Evolutionary conservation across 2,888 invertebrate species (phyloP).

Genomic region (Nudaria mundana): DNA sequence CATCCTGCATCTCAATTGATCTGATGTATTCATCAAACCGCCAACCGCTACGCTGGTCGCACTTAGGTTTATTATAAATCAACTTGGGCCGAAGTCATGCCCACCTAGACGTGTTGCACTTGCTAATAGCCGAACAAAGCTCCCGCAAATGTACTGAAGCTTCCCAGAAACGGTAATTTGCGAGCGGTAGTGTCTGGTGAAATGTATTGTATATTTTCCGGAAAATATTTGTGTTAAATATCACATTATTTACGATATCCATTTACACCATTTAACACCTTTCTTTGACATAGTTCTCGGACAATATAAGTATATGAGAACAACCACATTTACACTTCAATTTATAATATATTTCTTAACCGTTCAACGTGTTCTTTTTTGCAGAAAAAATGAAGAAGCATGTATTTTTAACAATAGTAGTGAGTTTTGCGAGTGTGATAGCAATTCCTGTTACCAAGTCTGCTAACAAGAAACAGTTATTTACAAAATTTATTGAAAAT

Average conservation of each 20-base stretch:
- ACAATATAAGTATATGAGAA: slow-evolving; percentile 51
- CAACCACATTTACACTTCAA: slow-evolving; percentile 24
- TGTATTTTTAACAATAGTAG: slow-evolving; percentile 40
- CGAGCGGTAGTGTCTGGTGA: not conserved
- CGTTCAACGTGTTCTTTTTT: slow-evolving; percentile 27
- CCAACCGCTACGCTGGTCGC: no score
- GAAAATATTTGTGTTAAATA: slow-evolving; percentile 9
- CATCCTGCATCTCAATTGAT: no score
- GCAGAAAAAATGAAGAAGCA: slow-evolving; percentile 62
- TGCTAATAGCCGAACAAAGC: no score
- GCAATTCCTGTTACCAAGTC: slow-evolving; percentile 42
- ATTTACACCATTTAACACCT: slow-evolving; percentile 45
- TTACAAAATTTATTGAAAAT: slow-evolving; percentile 24
- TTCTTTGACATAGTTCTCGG: slow-evolving; percentile 58
- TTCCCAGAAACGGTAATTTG: not conserved
- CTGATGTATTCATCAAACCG: no score
- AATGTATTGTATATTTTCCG: slow-evolving; percentile 7
- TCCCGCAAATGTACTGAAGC: no score
- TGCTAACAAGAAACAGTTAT: slow-evolving; percentile 30
- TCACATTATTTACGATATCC: slow-evolving; percentile 39
- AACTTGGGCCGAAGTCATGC: no score
- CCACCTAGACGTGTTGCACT: no score
- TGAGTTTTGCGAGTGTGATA: slow-evolving; percentile 45
- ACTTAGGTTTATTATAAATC: no score
- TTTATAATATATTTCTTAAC: slow-evolving; percentile 10